Conservation (phyloP, 2,113 vertebrate genomes). For the Stegostoma tigrinum region DNA sequence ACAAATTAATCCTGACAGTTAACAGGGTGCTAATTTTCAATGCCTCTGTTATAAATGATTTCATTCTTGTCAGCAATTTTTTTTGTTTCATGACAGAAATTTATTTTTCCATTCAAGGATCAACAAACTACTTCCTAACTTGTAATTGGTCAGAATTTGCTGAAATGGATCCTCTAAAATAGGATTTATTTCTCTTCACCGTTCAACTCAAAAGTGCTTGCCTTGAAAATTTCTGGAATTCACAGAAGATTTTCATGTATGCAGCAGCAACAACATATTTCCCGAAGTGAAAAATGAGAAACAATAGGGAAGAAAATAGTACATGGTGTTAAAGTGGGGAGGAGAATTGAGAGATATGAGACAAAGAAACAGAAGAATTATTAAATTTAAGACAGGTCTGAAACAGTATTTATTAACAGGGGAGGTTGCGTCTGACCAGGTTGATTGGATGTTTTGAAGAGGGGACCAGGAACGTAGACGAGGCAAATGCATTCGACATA, state of each 20-base stretch:
- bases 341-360: not conserved
- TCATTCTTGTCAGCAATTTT: not conserved
- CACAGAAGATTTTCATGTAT: not conserved
- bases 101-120: not conserved
- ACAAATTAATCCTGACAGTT: not conserved
- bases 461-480: too few species aligned
- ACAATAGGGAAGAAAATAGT: not conserved
- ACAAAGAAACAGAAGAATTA: not conserved
- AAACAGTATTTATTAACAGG: not conserved
- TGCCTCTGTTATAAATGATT: too few species aligned
- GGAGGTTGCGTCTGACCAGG: too few species aligned
- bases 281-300: not conserved
- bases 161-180: not conserved
- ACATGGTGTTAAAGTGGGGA: not conserved
- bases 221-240: not conserved
- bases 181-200: not conserved
- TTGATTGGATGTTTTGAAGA: too few species aligned
- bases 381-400: not conserved
- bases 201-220: not conserved
- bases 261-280: not conserved
- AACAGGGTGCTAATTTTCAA: not conserved
- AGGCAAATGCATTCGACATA: too few species aligned
- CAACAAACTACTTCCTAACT: not conserved
- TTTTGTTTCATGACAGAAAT: not conserved
- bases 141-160: not conserved